phyloP scores from a whole-genome alignment of 2,797 vertebrate species.

The Balearica regulorum region DNA sequence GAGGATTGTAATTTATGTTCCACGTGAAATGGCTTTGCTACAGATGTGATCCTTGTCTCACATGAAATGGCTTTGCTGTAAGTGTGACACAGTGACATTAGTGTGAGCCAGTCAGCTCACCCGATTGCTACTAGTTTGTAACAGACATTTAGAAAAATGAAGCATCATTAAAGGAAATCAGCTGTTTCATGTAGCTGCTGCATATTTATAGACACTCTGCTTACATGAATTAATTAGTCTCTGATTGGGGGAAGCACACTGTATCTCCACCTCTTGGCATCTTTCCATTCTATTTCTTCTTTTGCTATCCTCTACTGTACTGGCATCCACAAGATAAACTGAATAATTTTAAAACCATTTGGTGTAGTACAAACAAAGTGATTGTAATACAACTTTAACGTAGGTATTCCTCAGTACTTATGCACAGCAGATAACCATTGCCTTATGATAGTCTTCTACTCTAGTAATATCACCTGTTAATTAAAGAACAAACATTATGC shows the following conservation, averaged over 20 bases:
- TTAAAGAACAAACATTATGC: not conserved
- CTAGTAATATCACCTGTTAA: not conserved
- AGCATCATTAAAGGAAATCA: constrained; percentile 32
- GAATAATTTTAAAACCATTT: not conserved
- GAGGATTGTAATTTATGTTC: not conserved
- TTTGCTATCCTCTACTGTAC: not conserved
- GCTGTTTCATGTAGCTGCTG: constrained; percentile 29
- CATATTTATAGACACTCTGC: constrained; percentile 5
- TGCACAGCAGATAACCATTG: not conserved
- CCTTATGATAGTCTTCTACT: not conserved
- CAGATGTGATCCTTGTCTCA: not conserved
- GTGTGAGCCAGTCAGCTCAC: not conserved
- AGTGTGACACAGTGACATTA: not conserved
- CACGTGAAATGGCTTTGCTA: not conserved
- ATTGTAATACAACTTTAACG: not conserved
- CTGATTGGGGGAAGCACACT: not conserved
- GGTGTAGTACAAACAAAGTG: not conserved
- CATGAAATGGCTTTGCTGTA: not conserved
- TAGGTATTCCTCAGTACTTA: not conserved
- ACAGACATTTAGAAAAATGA: constrained; percentile 39
- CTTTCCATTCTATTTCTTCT: not conserved
- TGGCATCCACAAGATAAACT: not conserved
- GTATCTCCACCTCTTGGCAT: not conserved
- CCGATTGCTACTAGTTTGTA: constrained; percentile 20
- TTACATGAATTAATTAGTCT: not conserved